Evolutionary conservation across 2,113 vertebrate species (phyloP), one percentile per base, ranked within the genome.

Genomic region (Pteruthius melanotis): DNA sequence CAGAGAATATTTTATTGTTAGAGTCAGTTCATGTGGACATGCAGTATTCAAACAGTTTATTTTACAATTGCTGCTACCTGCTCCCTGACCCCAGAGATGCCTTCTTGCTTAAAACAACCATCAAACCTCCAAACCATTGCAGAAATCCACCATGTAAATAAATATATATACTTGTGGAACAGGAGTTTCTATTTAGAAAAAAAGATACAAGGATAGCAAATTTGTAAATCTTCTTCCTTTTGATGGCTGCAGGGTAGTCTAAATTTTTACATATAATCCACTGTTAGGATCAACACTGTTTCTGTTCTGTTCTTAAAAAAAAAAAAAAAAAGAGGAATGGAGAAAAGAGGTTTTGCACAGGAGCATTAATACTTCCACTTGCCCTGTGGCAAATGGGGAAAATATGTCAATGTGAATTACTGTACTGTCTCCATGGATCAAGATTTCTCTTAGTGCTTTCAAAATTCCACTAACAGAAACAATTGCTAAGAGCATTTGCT

Each of bases 321-420:
- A 16, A 70, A 24, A 56, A 77, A 88, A 69, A 76, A n/a, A 16
- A 70, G 27, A 74, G 26, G 33, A 83, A 85, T 90, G 37, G 79
- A 96, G 68, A 83, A 91, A 93, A 90, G 90, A 89, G 90, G 80
- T 66, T 95, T 94, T 92, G 66, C 87, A 82, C 88, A 91, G 92
- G 59, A 95, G 72, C 95, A 97, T 92, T 95, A 96, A 94, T 47
- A 97, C 94, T 96, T 96, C 95, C 95, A 95, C 92, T 96, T 97
- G 95, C 95, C 97, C 96, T 95, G 89, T 96, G 96, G 96, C 95
- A 15, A 96, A 88, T 66, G 71, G 76, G 93, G 86, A 94, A 95
- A 96, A 96, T 93, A 93, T 95, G 96, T 97, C 97, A 97, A 81
- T 93, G 95, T 94, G 95, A 97, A 97, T 97, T 97, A 97, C 68